phyloP scores from a whole-genome alignment of 2,797 vertebrate genomes.

The Onychomys leucogaster region DNA sequence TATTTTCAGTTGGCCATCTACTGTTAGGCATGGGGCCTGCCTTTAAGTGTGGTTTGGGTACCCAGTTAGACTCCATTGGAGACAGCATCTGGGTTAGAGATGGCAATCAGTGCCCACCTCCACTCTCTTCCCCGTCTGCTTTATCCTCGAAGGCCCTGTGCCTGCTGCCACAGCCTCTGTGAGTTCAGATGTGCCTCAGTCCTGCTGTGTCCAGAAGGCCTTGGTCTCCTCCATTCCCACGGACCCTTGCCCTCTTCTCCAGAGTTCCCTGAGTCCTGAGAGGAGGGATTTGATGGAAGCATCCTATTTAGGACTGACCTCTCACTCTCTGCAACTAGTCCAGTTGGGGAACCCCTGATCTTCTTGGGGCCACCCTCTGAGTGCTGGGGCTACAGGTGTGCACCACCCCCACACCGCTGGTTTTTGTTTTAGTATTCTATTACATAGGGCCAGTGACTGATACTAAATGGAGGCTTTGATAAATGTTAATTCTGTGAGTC shows the following conservation, averaged over 20 bases:
- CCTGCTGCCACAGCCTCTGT: background rate
- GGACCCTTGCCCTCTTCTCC: too few species aligned
- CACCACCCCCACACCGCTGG: background rate
- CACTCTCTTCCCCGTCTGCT: background rate
- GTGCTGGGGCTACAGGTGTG: background rate
- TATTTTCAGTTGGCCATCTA: background rate
- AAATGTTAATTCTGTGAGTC: background rate
- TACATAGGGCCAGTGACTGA: background rate
- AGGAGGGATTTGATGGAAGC: background rate
- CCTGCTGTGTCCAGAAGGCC: background rate
- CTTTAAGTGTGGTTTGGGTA: background rate
- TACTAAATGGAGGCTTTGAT: background rate
- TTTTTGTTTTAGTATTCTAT: background rate
- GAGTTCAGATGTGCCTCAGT: background rate
- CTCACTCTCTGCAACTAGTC: background rate
- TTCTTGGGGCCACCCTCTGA: background rate
- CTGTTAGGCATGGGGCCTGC: background rate
- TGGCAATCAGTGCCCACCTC: background rate
- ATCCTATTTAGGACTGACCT: background rate
- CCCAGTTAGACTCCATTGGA: background rate
- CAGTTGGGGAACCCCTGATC: background rate
- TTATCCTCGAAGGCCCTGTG: background rate
- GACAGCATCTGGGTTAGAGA: too few species aligned
- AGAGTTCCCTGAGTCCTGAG: background rate
- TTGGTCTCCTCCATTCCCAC: background rate